Conservation (phyloP, 92 coral and sea anemone genomes). For the Diadumene lineata region DNA sequence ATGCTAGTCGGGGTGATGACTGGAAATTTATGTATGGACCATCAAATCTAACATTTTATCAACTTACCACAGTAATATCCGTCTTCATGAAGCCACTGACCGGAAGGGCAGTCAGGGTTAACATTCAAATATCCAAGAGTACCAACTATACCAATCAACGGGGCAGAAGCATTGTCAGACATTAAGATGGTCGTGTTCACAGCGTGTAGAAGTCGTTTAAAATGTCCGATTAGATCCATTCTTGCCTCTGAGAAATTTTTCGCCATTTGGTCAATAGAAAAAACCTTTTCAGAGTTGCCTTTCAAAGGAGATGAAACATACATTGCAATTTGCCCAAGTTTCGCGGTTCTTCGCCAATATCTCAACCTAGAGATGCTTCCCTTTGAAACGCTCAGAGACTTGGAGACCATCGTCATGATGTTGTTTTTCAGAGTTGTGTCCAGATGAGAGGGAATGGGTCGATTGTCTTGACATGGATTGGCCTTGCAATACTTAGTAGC, state of each 20-base stretch:
- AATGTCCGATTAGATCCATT: not conserved
- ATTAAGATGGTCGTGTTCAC: slow-evolving; percentile 6
- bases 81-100: slow-evolving; percentile 24
- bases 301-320: not conserved
- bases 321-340: not conserved
- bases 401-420: not conserved
- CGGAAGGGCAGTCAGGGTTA: slow-evolving; percentile 28
- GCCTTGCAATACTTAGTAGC: slow-evolving; percentile 3
- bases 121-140: slow-evolving; percentile 23
- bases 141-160: slow-evolving; percentile 3
- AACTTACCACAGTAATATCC: slow-evolving; percentile 40
- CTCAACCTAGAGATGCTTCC: slow-evolving; percentile 6
- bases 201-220: slow-evolving; percentile 10
- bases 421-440: not conserved
- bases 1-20: too few relatives aligned
- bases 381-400: not conserved
- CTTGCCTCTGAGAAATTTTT: slow-evolving; percentile 18
- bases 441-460: slow-evolving; percentile 11
- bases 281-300: too few relatives aligned
- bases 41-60: too few relatives aligned
- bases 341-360: not conserved
- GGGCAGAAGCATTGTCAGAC: not conserved
- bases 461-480: not conserved
- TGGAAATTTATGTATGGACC: not conserved
- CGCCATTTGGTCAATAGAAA: not conserved